These are phyloP conservation scores for Lithobates pipiens DNA, from an alignment of 2,797 vertebrate genomes.

Conservation along the genomic window DNA sequence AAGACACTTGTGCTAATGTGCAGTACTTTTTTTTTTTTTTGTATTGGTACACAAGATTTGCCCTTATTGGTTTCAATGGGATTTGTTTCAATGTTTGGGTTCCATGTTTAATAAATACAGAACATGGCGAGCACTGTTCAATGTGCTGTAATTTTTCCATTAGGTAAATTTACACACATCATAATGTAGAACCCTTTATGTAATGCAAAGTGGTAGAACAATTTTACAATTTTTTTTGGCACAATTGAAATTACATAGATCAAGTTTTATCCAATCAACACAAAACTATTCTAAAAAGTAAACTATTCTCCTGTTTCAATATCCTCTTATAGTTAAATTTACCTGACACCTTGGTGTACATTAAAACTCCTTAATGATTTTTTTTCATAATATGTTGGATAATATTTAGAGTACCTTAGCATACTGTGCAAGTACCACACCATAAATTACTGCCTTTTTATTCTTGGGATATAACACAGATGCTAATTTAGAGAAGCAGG, in stretches of 20 bases:
- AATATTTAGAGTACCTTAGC: slow-evolving; percentile 22
- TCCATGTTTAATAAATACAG: background rate
- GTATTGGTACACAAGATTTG: too few relatives aligned
- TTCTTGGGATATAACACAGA: slow-evolving; percentile 10
- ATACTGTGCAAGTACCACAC: slow-evolving; percentile 15
- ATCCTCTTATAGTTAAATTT: background rate
- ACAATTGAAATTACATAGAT: too few relatives aligned
- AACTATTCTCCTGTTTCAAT: background rate
- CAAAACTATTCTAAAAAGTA: background rate
- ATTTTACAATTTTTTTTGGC: too few relatives aligned
- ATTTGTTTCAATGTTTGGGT: too few relatives aligned
- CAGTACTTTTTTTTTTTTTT: too few relatives aligned
- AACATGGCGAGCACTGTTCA: background rate
- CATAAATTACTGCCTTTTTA: slow-evolving; percentile 37
- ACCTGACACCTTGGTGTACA: background rate
- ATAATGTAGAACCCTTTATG: too few relatives aligned
- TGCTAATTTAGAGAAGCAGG: slow-evolving; percentile 36
- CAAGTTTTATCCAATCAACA: too few relatives aligned
- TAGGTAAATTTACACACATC: too few relatives aligned
- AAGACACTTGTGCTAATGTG: too few relatives aligned
- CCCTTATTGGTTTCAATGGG: too few relatives aligned
- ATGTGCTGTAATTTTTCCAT: background rate
- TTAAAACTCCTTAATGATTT: background rate
- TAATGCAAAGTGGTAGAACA: too few relatives aligned
- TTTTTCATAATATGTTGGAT: background rate